These are phyloP conservation scores for Phoenicopterus ruber DNA, from an alignment of 2,113 vertebrate genomes.

Conservation along the genomic window DNA sequence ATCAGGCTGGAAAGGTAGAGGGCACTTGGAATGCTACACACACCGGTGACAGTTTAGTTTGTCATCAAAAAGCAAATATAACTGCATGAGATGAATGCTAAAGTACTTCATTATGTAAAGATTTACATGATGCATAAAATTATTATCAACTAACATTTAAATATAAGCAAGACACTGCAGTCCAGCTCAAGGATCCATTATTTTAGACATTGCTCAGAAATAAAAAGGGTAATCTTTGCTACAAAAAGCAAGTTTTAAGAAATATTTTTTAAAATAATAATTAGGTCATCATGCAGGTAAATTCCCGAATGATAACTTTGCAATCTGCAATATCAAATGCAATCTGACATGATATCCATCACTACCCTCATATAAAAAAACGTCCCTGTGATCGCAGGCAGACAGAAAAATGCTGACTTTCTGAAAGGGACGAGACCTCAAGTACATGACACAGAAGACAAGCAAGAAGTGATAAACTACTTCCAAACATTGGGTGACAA, in stretches of 20 bases:
- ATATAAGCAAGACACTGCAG: background rate
- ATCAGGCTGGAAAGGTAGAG: background rate
- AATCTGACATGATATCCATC: background rate
- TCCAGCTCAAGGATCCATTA: background rate
- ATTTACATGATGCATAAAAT: slow-evolving; percentile 16
- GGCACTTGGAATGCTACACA: background rate
- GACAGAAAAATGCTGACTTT: background rate
- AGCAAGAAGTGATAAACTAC: background rate
- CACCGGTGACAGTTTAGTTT: background rate
- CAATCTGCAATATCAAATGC: background rate
- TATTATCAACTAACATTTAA: background rate
- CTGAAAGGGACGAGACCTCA: background rate
- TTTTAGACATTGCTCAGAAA: background rate
- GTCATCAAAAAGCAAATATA: slow-evolving; percentile 30
- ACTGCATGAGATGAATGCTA: slow-evolving; percentile 23
- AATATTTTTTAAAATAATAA: background rate
- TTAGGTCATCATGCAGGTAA: background rate
- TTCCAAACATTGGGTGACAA: background rate
- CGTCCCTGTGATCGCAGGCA: background rate
- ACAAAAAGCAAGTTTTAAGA: background rate
- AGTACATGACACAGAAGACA: background rate
- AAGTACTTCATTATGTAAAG: slow-evolving; percentile 15
- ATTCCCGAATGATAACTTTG: background rate
- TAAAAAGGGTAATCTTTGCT: background rate
- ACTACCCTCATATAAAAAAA: background rate